phyloP scores from a whole-genome alignment of 2,113 vertebrate species.

The Acanthochromis polyacanthus region DNA sequence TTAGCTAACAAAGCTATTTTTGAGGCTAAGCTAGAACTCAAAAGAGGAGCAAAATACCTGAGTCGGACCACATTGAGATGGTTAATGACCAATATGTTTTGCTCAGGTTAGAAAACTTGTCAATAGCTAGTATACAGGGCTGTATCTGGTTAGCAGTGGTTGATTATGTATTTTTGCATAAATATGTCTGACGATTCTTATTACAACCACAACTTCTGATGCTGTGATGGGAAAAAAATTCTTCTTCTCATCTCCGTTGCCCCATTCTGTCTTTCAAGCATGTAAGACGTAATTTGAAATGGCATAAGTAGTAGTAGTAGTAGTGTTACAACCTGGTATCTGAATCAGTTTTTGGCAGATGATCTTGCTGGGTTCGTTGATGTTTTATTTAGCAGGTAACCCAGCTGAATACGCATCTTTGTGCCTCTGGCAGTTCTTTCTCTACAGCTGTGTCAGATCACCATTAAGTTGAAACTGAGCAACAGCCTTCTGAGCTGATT shows the following conservation, averaged over 20 bases:
- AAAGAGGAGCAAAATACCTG: no score
- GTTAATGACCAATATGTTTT: not conserved
- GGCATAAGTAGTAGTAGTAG: not conserved
- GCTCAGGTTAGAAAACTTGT: not conserved
- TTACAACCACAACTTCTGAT: not conserved
- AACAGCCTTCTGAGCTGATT: conserved; percentile 11
- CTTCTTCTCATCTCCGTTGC: no score
- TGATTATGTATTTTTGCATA: not conserved
- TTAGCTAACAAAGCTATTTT: no score
- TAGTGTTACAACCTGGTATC: not conserved
- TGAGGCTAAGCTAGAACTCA: not conserved
- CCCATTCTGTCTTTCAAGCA: not conserved
- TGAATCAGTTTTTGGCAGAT: conserved; percentile 25
- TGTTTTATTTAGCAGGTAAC: conserved; percentile 52
- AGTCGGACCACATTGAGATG: not conserved
- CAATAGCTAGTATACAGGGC: not conserved
- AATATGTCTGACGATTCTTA: not conserved
- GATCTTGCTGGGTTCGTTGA: conserved; percentile 37
- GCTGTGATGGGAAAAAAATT: not conserved
- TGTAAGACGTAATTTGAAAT: not conserved
- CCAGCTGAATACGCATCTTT: conserved; percentile 43
- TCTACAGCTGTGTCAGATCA: conserved; percentile 19
- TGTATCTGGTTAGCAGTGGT: not conserved
- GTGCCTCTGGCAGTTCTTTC: conserved; percentile 34
- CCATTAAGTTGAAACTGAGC: conserved; percentile 11